A percentile compares a stretch with the other conserved stretches of the same genome.
These are phyloP conservation scores for Drosophila biarmipes DNA, from an alignment of 1,140 invertebrate species.

Conservation along the genomic window DNA sequence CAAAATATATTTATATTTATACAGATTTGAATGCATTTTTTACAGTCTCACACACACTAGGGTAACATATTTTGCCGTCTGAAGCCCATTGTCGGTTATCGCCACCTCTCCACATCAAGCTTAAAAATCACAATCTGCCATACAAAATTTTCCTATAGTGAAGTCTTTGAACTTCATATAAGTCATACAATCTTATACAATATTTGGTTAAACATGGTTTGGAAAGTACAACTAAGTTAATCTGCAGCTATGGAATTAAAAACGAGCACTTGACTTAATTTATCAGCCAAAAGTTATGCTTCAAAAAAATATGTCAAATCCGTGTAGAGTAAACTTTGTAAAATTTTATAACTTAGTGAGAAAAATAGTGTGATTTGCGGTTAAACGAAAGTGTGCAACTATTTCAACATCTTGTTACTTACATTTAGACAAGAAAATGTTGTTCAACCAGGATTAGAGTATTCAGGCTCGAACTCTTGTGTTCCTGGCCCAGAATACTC, in stretches of 20 bases:
- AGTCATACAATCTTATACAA: too few relatives aligned
- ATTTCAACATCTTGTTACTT: too few relatives aligned
- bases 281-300: constrained; percentile 12
- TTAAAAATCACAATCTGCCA: not conserved
- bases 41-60: not conserved
- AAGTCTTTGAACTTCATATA: not conserved
- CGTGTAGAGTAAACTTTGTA: too few relatives aligned
- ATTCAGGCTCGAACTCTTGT: too few relatives aligned
- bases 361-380: too few relatives aligned
- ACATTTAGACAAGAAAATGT: too few relatives aligned
- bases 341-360: not conserved
- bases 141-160: not conserved
- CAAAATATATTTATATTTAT: constrained; percentile 35
- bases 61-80: not conserved
- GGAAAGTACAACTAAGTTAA: too few relatives aligned
- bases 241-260: not conserved
- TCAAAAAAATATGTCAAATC: too few relatives aligned
- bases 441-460: too few relatives aligned
- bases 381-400: too few relatives aligned
- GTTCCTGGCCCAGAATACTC: too few relatives aligned
- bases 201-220: not conserved
- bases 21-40: constrained; percentile 15
- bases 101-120: not conserved
- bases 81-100: not conserved
- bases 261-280: not conserved